Base-by-base conservation (phyloP, 2,797 vertebrate genomes). In the Peromyscus nudipes region DNA sequence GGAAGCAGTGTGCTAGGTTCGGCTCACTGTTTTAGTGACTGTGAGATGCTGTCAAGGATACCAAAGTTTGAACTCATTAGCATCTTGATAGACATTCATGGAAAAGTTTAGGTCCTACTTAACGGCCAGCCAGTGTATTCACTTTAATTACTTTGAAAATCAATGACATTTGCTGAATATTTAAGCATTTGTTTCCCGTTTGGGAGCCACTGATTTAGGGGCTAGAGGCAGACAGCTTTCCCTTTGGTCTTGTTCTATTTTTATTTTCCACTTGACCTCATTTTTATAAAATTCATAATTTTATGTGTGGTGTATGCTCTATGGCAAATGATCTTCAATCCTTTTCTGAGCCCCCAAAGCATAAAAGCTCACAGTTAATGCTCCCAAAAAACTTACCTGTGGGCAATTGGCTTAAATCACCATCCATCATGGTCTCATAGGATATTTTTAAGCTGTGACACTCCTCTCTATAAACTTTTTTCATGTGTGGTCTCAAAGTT, bases 191-290 rank as follows among this genome's bases (percentile, higher is more conserved):
- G 46, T 94, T 65, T 92, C 34, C 62, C 67, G 40, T 52, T 62
- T 64, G 14, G 83, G 65, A 89, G 84, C 11, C 21, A 67, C 23
- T 43, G 40, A 57, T 40, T 91, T 89, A 57, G 55, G 46, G 14
- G 12, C 37, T 80, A 76, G 69, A 52, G 57, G 85, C 9, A 25
- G 9, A 31, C 55, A 46, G 1, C 83, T 93, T 95, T 83, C 27
- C 8, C 69, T 80, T 96, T 92, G 27, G 37, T 64, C 23, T 16
- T 46, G 43, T 62, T 86, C 14, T 86, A 57, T 14, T 92, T 96
- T 87, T 64, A 76, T 85, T 85, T 96, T 94, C 86, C 57, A 71
- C 27, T 76, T 97, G 81, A 80, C 37, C 4, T 94, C 31, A 82
- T 31, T 82, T 96, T 96, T 82, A 60, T 71, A 96, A 84, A 85